These are phyloP conservation scores for Andrena flavipes DNA, from an alignment of 2,888 invertebrate species.

Conservation along the genomic window DNA sequence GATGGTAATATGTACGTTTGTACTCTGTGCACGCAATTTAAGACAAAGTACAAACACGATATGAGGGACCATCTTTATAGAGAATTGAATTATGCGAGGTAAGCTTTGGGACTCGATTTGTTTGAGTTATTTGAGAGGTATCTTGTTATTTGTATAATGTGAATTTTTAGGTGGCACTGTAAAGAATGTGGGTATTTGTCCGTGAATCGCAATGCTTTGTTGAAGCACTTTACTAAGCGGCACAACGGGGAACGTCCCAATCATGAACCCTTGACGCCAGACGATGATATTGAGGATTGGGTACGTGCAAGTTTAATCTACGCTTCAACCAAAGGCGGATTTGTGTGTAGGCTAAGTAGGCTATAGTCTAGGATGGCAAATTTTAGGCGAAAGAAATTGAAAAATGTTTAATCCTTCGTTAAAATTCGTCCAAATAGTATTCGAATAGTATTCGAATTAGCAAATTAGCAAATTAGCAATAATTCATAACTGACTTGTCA, in stretches of 20 bases:
- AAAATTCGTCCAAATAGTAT: no score
- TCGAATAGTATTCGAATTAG: no score
- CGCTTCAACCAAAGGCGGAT: no score
- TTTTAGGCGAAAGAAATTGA: no score
- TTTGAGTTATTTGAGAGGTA: background rate
- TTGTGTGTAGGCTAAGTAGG: no score
- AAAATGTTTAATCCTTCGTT: no score
- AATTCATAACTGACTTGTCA: no score
- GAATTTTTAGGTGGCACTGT: slow-evolving; percentile 87
- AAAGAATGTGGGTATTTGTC: slow-evolving; percentile 87
- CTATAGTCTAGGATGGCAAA: no score
- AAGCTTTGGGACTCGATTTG: slow-evolving; percentile 53
- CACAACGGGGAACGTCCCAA: slow-evolving; percentile 80
- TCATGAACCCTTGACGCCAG: slow-evolving; percentile 82
- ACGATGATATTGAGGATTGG: slow-evolving; percentile 86
- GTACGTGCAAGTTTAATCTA: slow-evolving; percentile 75
- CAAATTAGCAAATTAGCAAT: no score
- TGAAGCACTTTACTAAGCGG: slow-evolving; percentile 86
- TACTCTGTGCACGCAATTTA: slow-evolving; percentile 87
- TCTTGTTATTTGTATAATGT: slow-evolving; percentile 64
- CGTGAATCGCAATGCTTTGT: slow-evolving; percentile 86
- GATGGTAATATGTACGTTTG: slow-evolving; percentile 87
- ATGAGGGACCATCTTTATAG: slow-evolving; percentile 89
- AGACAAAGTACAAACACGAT: slow-evolving; percentile 86
- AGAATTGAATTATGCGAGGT: slow-evolving; percentile 89